phyloP scores from a whole-genome alignment of 1,140 invertebrate genomes.

The Aphidius gifuensis region DNA sequence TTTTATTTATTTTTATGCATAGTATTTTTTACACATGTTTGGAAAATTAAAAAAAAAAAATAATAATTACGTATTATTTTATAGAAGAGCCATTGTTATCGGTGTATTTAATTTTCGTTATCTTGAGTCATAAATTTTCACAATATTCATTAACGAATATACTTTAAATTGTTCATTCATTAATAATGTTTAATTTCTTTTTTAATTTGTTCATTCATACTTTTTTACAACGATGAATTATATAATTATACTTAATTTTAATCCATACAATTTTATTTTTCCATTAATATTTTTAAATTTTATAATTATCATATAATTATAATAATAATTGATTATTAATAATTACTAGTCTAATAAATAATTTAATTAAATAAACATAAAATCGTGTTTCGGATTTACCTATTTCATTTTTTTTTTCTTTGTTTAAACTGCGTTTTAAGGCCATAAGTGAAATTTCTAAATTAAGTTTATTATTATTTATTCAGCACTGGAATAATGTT shows the following conservation, averaged over 20 bases:
- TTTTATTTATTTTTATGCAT: no score
- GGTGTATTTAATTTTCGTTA: slow-evolving; percentile 23
- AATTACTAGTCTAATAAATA: slow-evolving; percentile 34
- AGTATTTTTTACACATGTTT: no score
- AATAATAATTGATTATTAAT: background rate
- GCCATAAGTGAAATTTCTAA: slow-evolving; percentile 49
- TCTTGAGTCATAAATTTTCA: slow-evolving; percentile 19
- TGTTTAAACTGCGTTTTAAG: slow-evolving; percentile 39
- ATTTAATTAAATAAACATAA: slow-evolving; percentile 39
- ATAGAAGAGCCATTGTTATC: slow-evolving; percentile 16
- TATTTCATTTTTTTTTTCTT: slow-evolving; percentile 20
- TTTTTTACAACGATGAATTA: slow-evolving; percentile 18
- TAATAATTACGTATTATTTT: no score
- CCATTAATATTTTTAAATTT: slow-evolving; percentile 1
- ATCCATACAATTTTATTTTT: slow-evolving; percentile 1
- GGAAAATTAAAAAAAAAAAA: no score
- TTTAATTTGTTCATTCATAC: slow-evolving; percentile 28
- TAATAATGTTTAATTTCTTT: slow-evolving; percentile 27
- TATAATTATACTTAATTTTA: no score
- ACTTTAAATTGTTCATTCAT: slow-evolving; percentile 9
- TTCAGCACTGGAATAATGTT: slow-evolving; percentile 38
- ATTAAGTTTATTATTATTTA: slow-evolving; percentile 33
- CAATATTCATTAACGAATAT: background rate
- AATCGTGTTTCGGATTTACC: slow-evolving; percentile 23
- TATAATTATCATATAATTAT: slow-evolving; percentile 27